Conservation (phyloP, 2,797 vertebrate species). For the Mus caroli region DNA sequence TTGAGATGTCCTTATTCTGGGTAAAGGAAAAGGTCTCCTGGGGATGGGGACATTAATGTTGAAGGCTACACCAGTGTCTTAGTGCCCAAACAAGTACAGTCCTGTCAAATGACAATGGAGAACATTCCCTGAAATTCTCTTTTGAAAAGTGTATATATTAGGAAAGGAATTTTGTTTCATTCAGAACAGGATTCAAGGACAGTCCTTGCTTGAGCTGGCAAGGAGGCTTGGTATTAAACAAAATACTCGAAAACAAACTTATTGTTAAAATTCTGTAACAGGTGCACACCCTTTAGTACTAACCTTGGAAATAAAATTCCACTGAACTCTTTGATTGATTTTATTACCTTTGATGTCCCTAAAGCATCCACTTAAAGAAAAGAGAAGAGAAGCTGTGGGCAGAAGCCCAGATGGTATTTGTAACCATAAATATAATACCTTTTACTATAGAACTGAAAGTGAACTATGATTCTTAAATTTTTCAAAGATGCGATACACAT, state of each 20-base stretch:
- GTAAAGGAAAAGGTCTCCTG: conserved; percentile 41
- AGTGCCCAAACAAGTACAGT: conserved; percentile 36
- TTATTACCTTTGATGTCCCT: conserved; percentile 72
- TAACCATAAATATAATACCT: conserved; percentile 45
- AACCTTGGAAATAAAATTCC: conserved; percentile 53
- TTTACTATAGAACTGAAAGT: conserved; percentile 50
- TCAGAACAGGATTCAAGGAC: conserved; percentile 70
- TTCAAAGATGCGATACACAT: conserved; percentile 48
- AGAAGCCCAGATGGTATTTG: conserved; percentile 53
- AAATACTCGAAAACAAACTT: conserved; percentile 75
- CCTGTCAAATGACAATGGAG: conserved; percentile 36
- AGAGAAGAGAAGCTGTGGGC: conserved; percentile 49
- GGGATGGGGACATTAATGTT: conserved; percentile 7
- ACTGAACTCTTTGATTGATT: conserved; percentile 73
- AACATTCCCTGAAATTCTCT: not conserved
- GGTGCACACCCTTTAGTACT: conserved; percentile 58
- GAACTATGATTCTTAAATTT: conserved; percentile 1
- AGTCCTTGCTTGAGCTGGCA: conserved; percentile 53
- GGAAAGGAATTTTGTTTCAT: conserved; percentile 60
- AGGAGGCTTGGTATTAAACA: conserved; percentile 52
- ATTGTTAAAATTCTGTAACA: conserved; percentile 72
- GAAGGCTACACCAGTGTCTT: conserved; percentile 57
- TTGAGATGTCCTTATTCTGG: conserved; percentile 35
- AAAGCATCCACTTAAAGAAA: conserved; percentile 57
- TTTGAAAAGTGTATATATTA: not conserved